A percentile compares a stretch with the other conserved stretches of the same genome.
These are phyloP conservation scores for Chaitophorus viminalis DNA, from an alignment of 2,888 invertebrate genomes.

Conservation along the genomic window DNA sequence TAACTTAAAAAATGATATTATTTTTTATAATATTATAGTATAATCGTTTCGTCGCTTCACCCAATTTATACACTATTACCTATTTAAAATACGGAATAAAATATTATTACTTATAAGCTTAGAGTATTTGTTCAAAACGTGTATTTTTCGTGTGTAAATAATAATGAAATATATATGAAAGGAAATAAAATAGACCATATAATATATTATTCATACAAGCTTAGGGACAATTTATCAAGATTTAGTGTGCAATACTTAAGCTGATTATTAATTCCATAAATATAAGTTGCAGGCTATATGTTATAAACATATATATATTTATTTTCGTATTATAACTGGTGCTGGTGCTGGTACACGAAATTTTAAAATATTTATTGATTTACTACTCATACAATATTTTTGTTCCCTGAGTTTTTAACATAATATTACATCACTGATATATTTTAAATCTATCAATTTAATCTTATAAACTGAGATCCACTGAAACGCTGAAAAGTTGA, in stretches of 20 bases:
- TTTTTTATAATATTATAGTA: too few relatives aligned
- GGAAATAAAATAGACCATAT: constrained; percentile 1
- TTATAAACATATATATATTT: not conserved
- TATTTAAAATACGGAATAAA: not conserved
- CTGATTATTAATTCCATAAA: constrained; percentile 1
- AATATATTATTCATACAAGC: not conserved
- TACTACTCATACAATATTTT: not conserved
- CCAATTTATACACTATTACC: too few relatives aligned
- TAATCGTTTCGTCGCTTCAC: too few relatives aligned
- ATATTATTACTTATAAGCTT: not conserved
- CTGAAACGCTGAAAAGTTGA: too few relatives aligned
- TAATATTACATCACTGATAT: too few relatives aligned
- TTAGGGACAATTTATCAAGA: constrained; percentile 18
- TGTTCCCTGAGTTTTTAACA: too few relatives aligned
- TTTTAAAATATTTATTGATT: not conserved
- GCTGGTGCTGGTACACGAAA: not conserved
- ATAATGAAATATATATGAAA: not conserved
- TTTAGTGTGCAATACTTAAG: constrained; percentile 17
- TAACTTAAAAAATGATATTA: too few relatives aligned
- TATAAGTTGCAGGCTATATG: not conserved
- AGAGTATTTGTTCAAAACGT: not conserved
- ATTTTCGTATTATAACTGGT: not conserved
- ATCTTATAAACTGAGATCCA: too few relatives aligned
- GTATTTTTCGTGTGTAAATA: not conserved
- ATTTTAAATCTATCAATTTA: too few relatives aligned